A percentile compares a stretch with the other conserved stretches of the same genome.
phyloP scores from a whole-genome alignment of 1,140 invertebrate genomes.

The Bombus huntii region DNA sequence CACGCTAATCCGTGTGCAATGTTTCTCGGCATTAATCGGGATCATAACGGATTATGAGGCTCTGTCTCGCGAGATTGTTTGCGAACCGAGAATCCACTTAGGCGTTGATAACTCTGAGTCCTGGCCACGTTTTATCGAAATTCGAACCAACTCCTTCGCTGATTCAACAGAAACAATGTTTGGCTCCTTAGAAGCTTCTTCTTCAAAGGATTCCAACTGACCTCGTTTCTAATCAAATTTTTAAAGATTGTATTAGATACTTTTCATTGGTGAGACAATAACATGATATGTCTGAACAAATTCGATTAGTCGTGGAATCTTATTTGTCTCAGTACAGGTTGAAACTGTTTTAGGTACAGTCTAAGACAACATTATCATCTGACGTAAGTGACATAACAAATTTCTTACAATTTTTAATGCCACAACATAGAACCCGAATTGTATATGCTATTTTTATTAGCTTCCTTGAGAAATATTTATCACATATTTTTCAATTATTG shows the following conservation, averaged over 20 bases:
- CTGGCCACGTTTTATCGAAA: neutral
- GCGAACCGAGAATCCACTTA: slow-evolving; percentile 10
- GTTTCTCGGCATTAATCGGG: slow-evolving; percentile 57
- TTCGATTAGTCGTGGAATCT: neutral
- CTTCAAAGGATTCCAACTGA: neutral
- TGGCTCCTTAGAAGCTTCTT: neutral
- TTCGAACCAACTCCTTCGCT: neutral
- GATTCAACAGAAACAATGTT: neutral
- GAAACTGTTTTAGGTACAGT: neutral
- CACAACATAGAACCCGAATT: neutral
- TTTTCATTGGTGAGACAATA: neutral
- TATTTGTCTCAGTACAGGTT: neutral
- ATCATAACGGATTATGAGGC: slow-evolving; percentile 58
- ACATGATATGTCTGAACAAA: neutral
- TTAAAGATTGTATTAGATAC: neutral
- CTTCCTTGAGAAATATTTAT: no score
- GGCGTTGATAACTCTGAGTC: neutral
- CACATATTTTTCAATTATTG: no score
- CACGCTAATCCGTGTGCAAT: slow-evolving; percentile 54
- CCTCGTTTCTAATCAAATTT: neutral
- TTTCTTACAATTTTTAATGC: neutral
- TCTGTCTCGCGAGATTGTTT: slow-evolving; percentile 46
- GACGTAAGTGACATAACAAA: no score
- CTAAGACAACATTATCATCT: neutral
- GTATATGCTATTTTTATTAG: no score